These are phyloP conservation scores for Drosophila bipectinata DNA, from an alignment of 1,140 invertebrate species.

Conservation along the genomic window DNA sequence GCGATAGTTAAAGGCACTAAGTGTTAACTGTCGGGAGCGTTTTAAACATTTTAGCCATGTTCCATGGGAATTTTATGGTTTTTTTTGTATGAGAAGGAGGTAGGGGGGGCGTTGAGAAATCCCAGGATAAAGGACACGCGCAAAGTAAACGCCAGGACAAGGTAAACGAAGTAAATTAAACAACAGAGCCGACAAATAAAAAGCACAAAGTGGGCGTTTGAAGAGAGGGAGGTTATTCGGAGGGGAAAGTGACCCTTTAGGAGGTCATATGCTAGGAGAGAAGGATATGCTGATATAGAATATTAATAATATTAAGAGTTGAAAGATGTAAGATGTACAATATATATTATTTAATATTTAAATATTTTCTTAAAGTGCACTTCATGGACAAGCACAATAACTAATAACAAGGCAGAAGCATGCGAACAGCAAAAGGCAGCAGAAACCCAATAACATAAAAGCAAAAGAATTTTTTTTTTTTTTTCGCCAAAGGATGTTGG, in stretches of 20 bases:
- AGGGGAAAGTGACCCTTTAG: background rate
- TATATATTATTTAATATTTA: background rate
- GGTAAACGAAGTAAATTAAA: conserved; percentile 73
- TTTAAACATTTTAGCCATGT: conserved; percentile 64
- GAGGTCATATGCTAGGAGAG: background rate
- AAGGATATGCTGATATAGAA: background rate
- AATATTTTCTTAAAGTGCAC: conserved; percentile 9
- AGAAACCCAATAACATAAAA: conserved; percentile 82
- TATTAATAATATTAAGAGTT: no score
- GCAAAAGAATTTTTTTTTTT: conserved; percentile 67
- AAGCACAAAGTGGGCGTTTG: conserved; percentile 30
- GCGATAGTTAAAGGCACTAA: no score
- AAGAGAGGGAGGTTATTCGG: background rate
- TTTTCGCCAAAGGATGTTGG: conserved; percentile 67
- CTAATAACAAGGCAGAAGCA: conserved; percentile 52
- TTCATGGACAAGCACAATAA: conserved; percentile 18
- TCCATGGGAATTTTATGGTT: conserved; percentile 60
- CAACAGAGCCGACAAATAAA: conserved; percentile 30
- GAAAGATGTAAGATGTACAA: background rate
- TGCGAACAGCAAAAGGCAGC: conserved; percentile 51
- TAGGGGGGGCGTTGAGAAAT: conserved; percentile 16
- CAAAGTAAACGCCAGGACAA: conserved; percentile 49
- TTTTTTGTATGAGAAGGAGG: conserved; percentile 57
- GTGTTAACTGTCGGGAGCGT: no score
- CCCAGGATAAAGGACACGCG: conserved; percentile 41